phyloP scores from a whole-genome alignment of 2,113 vertebrate genomes.

The Megalops atlanticus region DNA sequence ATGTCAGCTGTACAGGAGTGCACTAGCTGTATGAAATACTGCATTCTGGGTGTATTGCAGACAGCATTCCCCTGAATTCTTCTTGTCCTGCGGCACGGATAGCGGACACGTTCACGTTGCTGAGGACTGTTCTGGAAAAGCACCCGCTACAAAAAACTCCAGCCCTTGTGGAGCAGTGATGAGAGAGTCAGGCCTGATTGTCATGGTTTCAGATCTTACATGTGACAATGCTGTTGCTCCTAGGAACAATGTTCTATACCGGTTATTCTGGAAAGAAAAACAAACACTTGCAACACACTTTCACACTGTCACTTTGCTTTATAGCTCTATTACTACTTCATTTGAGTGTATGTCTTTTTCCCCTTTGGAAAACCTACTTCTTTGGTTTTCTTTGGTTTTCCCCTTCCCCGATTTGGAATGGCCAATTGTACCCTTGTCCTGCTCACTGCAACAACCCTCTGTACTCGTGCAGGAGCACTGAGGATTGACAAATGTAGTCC shows the following conservation, averaged over 20 bases:
- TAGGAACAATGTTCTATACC: not conserved
- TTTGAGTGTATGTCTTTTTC: not conserved
- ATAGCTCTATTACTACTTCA: not conserved
- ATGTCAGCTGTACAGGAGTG: not conserved
- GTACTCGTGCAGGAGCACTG: too few relatives aligned
- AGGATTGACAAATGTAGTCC: too few relatives aligned
- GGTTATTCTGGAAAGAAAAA: not conserved
- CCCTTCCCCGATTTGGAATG: too few relatives aligned
- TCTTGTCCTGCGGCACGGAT: not conserved
- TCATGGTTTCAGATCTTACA: not conserved
- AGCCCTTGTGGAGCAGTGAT: not conserved
- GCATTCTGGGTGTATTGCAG: not conserved
- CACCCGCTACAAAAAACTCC: not conserved
- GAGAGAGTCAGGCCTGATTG: not conserved
- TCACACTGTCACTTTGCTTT: too few relatives aligned
- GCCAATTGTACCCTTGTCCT: too few relatives aligned
- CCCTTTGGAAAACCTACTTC: too few relatives aligned
- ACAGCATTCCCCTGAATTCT: not conserved
- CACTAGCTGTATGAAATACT: not conserved
- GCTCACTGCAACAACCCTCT: too few relatives aligned
- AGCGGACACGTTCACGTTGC: not conserved
- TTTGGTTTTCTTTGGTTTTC: too few relatives aligned
- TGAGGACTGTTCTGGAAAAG: not conserved
- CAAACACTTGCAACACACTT: too few relatives aligned
- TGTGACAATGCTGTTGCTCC: not conserved